Evolutionary conservation across 1,140 invertebrate species (phyloP), one percentile per base, ranked within the genome.

Genomic region (Ridgeia piscesae): DNA sequence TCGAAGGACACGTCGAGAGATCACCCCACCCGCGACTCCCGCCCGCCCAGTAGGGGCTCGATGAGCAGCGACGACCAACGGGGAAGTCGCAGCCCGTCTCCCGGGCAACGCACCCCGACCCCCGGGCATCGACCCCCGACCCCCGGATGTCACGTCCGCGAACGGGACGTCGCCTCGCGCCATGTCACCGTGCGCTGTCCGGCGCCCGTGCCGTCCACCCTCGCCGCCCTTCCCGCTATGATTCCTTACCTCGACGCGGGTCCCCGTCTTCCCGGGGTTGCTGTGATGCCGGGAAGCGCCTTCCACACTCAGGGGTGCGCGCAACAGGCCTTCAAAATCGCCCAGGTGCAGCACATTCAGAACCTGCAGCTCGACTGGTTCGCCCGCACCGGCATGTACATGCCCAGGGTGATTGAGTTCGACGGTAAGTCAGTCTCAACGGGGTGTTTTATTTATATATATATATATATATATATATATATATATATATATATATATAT

Each of bases 301-400:
- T 90, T 90, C 89, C 89, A 90, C 89, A 21, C 89, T n/a, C 89
- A 34, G 89, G 89, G 89, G n/a, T 35, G 89, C 89, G 89, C 34
- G 9, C 34, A 34, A n/a, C 34, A 34, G 89, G 89, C 89, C 17
- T 42, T 90, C 17, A 90, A 90, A n/a, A 90, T 90, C 21, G 89
- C 89, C 17, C 91, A 35, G 35, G 35, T 77, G 50, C 91, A 34
- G 33, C 92, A 92, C 35, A 90, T 90, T 27, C 92, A 93, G 34
- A 91, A 93, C 33, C 48, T 93, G 33, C 92, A 93, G 34, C 48
- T 93, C 17, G 92, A 93, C 50, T 93, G 92, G 92, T 50, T 93
- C 50, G 92, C 92, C 6, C 89, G 92, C 34, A 88, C 91, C 0
- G 92, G 92, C 31, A 88, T 93, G 89, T 93, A 91, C 92, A 92